phyloP scores from a whole-genome alignment of 2,113 vertebrate species.

The Datnioides undecimradiatus region DNA sequence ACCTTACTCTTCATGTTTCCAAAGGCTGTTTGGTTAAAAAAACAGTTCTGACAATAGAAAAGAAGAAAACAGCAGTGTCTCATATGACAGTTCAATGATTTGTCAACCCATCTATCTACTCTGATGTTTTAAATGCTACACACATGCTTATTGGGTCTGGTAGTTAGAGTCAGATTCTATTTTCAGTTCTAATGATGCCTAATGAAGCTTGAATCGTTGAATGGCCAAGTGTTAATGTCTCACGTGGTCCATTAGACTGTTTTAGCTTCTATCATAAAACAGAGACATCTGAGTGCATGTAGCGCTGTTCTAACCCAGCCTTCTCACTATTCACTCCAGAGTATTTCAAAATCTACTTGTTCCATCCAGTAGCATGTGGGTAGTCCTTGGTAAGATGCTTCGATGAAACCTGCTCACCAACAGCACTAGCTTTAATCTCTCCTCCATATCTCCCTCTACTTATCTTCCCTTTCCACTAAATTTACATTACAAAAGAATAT shows the following conservation, averaged over 20 bases:
- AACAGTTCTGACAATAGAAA: too few relatives aligned
- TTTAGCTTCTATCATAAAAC: background rate
- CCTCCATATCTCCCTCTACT: conserved; percentile 69
- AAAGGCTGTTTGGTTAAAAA: background rate
- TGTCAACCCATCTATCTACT: background rate
- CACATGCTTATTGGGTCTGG: too few relatives aligned
- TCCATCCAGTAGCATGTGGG: background rate
- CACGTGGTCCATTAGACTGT: background rate
- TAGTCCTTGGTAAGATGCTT: background rate
- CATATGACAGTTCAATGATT: too few relatives aligned
- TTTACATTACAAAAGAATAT: background rate
- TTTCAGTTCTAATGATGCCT: background rate
- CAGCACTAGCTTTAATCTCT: conserved; percentile 41
- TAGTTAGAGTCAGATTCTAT: background rate
- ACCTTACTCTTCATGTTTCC: background rate
- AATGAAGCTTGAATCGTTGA: background rate
- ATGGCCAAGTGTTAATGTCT: too few relatives aligned
- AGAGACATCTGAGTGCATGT: background rate
- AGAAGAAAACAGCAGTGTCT: too few relatives aligned
- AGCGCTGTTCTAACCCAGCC: too few relatives aligned
- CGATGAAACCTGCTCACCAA: conserved; percentile 69
- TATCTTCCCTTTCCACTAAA: conserved; percentile 45
- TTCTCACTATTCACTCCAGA: background rate
- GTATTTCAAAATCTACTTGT: background rate
- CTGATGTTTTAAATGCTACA: too few relatives aligned